These are phyloP conservation scores for Megalops atlanticus DNA, from an alignment of 2,113 vertebrate species.

Conservation along the genomic window DNA sequence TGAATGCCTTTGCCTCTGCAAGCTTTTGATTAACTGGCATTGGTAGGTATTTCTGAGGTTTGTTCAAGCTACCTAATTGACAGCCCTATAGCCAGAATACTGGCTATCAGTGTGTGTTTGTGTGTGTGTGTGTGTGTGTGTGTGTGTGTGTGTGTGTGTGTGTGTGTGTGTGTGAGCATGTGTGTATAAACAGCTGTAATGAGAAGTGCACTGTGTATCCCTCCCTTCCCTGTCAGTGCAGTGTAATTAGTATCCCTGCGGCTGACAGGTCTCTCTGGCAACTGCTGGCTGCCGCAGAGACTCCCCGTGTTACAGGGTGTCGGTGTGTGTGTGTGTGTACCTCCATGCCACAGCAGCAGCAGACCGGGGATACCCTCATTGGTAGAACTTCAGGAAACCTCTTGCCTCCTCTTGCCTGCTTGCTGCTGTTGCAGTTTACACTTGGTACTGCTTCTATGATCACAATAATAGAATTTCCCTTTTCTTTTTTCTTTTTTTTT, in stretches of 20 bases:
- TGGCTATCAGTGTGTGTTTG: no score
- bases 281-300: neutral
- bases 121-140: neutral
- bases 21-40: slow-evolving; percentile 15
- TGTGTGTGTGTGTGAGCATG: neutral
- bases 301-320: neutral
- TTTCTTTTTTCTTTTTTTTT: slow-evolving; percentile 21
- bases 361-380: slow-evolving; percentile 48
- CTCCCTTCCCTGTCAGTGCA: slow-evolving; percentile 19
- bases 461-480: slow-evolving; percentile 38
- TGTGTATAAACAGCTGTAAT: neutral
- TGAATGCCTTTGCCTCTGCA: neutral
- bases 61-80: slow-evolving; percentile 53
- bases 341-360: slow-evolving; percentile 36
- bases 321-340: slow-evolving; percentile 9
- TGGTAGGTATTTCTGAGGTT: neutral
- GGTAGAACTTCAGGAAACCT: slow-evolving; percentile 39
- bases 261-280: slow-evolving; percentile 8
- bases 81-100: slow-evolving; percentile 45
- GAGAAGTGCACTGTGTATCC: neutral
- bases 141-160: neutral
- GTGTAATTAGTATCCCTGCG: slow-evolving; percentile 32
- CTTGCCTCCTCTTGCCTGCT: neutral
- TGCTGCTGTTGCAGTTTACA: slow-evolving; percentile 57
- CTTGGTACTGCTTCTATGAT: slow-evolving; percentile 53